These are phyloP conservation scores for Probaryconus sp. DNA, from an alignment of 1,140 invertebrate species.

Conservation along the genomic window DNA sequence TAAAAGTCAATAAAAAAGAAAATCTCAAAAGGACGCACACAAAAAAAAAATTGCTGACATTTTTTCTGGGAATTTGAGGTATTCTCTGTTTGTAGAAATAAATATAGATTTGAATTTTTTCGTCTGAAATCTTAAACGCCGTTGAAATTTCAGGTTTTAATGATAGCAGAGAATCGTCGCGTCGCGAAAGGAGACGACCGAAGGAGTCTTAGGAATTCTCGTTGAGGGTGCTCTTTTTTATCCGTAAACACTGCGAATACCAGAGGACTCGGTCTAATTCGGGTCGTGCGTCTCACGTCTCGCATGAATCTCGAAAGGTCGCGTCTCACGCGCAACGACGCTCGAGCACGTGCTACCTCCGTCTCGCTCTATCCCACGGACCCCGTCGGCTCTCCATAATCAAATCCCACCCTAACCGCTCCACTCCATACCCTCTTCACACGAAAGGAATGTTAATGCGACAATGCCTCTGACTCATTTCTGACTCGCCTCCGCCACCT, in stretches of 20 bases:
- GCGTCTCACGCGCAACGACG: slow-evolving; percentile 7
- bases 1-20: too few species aligned
- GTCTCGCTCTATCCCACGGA: slow-evolving; percentile 55
- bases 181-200: neutral
- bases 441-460: slow-evolving; percentile 79
- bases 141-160: neutral
- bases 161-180: neutral
- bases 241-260: slow-evolving; percentile 29
- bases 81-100: too few species aligned
- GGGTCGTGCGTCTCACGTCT: slow-evolving; percentile 39
- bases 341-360: slow-evolving; percentile 51
- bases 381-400: slow-evolving; percentile 73
- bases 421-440: slow-evolving; percentile 71
- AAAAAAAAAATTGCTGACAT: too few species aligned
- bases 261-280: slow-evolving; percentile 54
- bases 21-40: neutral
- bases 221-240: slow-evolving; percentile 17
- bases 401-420: slow-evolving; percentile 74
- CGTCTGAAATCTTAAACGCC: too few species aligned
- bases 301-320: slow-evolving; percentile 56
- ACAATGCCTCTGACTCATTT: slow-evolving; percentile 69
- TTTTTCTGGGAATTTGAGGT: too few species aligned
- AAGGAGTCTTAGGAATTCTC: slow-evolving; percentile 8
- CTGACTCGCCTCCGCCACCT: slow-evolving; percentile 51
- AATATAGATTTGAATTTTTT: too few species aligned